Evolutionary conservation across 2,113 vertebrate genomes (phyloP).

Genomic region (Notiomystis cincta): DNA sequence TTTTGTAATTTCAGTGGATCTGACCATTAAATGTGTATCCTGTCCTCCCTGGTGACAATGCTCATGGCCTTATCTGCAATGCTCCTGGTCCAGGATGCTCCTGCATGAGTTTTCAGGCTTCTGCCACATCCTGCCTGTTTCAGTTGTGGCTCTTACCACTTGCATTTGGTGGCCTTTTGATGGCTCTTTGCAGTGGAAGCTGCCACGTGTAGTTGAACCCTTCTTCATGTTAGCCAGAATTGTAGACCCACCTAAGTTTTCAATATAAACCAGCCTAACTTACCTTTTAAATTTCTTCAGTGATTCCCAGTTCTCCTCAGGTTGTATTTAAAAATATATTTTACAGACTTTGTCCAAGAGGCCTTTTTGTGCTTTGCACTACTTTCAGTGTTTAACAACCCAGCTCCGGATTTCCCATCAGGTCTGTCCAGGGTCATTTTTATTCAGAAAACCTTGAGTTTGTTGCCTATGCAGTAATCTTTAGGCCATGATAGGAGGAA

Average conservation of each 20-base stretch:
- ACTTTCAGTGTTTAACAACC: not conserved
- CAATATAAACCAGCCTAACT: not conserved
- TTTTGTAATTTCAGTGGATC: not conserved
- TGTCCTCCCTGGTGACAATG: not conserved
- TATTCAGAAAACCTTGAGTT: not conserved
- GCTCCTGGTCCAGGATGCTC: not conserved
- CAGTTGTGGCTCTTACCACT: not conserved
- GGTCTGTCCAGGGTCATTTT: not conserved
- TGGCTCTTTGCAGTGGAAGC: not conserved
- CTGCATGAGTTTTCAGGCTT: not conserved
- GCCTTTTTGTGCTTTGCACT: not conserved
- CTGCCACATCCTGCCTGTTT: not conserved
- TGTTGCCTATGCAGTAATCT: not conserved
- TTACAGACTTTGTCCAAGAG: not conserved
- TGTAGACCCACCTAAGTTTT: not conserved
- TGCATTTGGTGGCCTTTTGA: not conserved
- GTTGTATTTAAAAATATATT: not conserved
- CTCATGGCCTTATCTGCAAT: accelerated
- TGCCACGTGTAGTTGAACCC: accelerated
- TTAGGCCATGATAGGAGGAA: not conserved
- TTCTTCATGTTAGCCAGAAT: not conserved
- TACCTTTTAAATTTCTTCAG: not conserved
- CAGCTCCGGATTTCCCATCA: not conserved
- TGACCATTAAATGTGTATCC: not conserved
- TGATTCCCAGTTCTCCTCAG: not conserved